Evolutionary conservation across 2,888 invertebrate species (phyloP), one percentile per base, ranked within the genome.

Genomic region (Seira musarum): DNA sequence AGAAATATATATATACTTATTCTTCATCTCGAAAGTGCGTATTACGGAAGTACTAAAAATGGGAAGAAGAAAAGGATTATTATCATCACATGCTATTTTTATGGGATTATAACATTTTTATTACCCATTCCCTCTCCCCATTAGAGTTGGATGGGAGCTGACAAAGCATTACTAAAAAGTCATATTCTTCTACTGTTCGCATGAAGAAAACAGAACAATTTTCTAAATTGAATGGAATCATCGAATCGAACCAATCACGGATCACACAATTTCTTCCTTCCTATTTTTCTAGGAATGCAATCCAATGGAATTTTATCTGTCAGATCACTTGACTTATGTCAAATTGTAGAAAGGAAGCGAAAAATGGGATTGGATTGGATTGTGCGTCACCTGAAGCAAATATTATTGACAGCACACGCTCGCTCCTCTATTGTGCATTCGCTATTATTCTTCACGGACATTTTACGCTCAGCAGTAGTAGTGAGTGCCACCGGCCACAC

Each of bases 81-180:
- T n/a, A n/a, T n/a, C n/a, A n/a, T n/a, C n/a, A 30, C 22, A 49
- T 61, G 40, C 69, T 60, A 46, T 72, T 76, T 75, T 75, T 74
- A 75, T 68, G 60, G 30, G 75, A 75, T 75, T 76, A 76, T 69
- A 76, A 76, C 76, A 76, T 76, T 76, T 70, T 76, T 76, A 76
- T 70, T 76, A 64, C 76, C 64, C 69, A 64, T 49, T 64, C 70
- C 49, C n/a, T n/a, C n/a, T n/a, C n/a, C n/a, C n/a, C n/a, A n/a
- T n/a, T n/a, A n/a, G n/a, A n/a, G n/a, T n/a, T n/a, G n/a, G n/a
- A n/a, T n/a, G n/a, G n/a, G n/a, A n/a, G n/a, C n/a, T n/a, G n/a
- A n/a, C n/a, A n/a, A n/a, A n/a, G n/a, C n/a, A n/a, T n/a, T n/a
- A n/a, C n/a, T n/a, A n/a, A n/a, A n/a, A n/a, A n/a, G n/a, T n/a